A percentile compares a stretch with the other conserved stretches of the same genome.
Conservation (phyloP, 2,888 invertebrate species). For the Aphrophora alni region DNA sequence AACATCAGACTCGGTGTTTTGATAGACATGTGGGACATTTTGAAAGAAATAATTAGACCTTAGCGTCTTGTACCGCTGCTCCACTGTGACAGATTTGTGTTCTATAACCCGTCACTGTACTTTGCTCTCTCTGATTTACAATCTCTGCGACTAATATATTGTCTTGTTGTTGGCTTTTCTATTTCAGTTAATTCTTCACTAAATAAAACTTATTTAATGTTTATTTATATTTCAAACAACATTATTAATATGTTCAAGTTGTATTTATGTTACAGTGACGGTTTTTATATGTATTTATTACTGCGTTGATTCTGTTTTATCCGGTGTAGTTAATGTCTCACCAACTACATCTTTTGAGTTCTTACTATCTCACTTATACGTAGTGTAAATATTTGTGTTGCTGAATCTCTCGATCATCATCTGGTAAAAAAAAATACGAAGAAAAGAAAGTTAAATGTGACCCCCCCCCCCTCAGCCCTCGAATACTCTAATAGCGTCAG, state of each 20-base stretch:
- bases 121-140: background rate
- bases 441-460: too few relatives aligned
- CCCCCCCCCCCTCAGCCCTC: too few relatives aligned
- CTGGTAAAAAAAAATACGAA: too few relatives aligned
- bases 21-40: conserved; percentile 2
- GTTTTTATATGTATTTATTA: background rate
- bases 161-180: background rate
- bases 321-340: background rate
- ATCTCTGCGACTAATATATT: background rate
- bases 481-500: too few relatives aligned
- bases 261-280: background rate
- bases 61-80: background rate
- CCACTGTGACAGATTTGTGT: background rate
- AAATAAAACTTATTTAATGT: background rate
- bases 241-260: background rate
- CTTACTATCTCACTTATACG: too few relatives aligned
- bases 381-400: too few relatives aligned
- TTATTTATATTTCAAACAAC: background rate
- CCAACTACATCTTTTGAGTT: background rate
- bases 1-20: background rate
- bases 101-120: background rate
- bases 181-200: background rate
- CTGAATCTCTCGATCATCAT: too few relatives aligned
- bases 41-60: background rate
- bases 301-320: background rate